Base-by-base conservation (phyloP, 2,797 vertebrate species). In the Oreochromis mossambicus region DNA sequence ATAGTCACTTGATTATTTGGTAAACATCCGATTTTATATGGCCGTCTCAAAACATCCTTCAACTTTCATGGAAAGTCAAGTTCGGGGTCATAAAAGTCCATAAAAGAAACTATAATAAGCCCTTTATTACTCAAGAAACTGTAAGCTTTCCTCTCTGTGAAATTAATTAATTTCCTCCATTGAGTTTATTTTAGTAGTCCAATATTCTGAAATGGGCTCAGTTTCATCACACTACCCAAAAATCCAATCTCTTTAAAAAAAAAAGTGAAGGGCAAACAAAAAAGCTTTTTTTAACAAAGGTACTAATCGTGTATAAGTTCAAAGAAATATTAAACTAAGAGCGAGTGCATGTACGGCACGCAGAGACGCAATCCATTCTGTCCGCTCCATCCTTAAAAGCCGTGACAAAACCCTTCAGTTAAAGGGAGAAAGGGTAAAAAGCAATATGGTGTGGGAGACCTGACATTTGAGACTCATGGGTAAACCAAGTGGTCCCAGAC, bases 391-490 rank as follows among this genome's bases (percentile, higher is more conserved):
- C 70, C 36, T 14, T 52, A 14, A 70, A 77, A 78, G 51, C 48
- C 5, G n/a, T 17, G 41, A 81, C 32, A 9, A 58, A 86, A 17
- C 38, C 32, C 73, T 78, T 70, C 11, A 77, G 56, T 73, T 55
- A 13, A 51, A 73, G 6, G 29, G 21, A 77, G 34, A n/a, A 75
- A 84, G 80, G 50, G 83, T 5, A 32, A 55, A 81, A 68, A 41
- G 12, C 77, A 54, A 73, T 19, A 5, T 29, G 15, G 43, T 73
- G 43, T 48, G 83, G 66, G 78, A 81, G 61, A 87, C 19, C 7
- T 90, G 91, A 86, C 86, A 93, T 79, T 15, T 90, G 85, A 93
- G 87, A 89, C 81, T 83, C 82, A 80, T 77, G 84, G 80, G 88
- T 92, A 87, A 88, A 89, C 76, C 58, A 36, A 78, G 63, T 38